These are phyloP conservation scores for Rhinichthys osculus DNA, from an alignment of 2,797 vertebrate genomes.

Conservation along the genomic window DNA sequence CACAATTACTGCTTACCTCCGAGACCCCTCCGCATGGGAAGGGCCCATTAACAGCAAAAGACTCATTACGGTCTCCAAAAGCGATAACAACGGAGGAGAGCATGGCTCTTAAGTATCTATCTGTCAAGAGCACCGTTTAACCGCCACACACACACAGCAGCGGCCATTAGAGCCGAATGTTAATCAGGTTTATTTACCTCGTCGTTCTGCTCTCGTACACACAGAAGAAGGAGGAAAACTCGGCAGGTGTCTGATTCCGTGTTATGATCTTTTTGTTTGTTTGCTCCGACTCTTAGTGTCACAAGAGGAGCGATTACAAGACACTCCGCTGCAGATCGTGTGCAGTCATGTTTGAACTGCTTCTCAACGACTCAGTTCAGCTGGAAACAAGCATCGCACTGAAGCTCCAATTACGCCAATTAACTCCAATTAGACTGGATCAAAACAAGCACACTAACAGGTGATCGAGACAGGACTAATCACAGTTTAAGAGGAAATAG, in stretches of 20 bases:
- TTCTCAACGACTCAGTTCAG: constrained; percentile 36
- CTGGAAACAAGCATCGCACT: constrained; percentile 27
- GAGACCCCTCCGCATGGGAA: constrained; percentile 66
- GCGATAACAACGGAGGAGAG: constrained; percentile 74
- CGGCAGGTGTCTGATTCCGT: constrained; percentile 22
- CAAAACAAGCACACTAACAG: constrained; percentile 42
- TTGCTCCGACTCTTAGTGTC: constrained; percentile 5
- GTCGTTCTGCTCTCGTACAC: constrained; percentile 68
- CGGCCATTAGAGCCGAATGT: constrained; percentile 74
- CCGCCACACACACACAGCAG: constrained; percentile 74
- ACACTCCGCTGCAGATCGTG: constrained; percentile 7
- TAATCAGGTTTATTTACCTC: constrained; percentile 79
- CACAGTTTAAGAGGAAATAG: constrained; percentile 18
- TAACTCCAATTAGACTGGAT: constrained; percentile 48
- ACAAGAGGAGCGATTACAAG: constrained; percentile 25
- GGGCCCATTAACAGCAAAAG: constrained; percentile 77
- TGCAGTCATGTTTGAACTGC: constrained; percentile 27
- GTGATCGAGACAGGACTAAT: constrained; percentile 25
- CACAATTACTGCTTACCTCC: constrained; percentile 74
- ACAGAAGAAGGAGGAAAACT: constrained; percentile 4
- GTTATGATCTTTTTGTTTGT: constrained; percentile 40
- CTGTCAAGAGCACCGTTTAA: constrained; percentile 79
- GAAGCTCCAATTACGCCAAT: constrained; percentile 45
- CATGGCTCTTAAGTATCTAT: constrained; percentile 74
- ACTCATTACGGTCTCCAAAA: constrained; percentile 74